These are phyloP conservation scores for Leuctra nigra DNA, from an alignment of 2,888 invertebrate species.

Conservation along the genomic window DNA sequence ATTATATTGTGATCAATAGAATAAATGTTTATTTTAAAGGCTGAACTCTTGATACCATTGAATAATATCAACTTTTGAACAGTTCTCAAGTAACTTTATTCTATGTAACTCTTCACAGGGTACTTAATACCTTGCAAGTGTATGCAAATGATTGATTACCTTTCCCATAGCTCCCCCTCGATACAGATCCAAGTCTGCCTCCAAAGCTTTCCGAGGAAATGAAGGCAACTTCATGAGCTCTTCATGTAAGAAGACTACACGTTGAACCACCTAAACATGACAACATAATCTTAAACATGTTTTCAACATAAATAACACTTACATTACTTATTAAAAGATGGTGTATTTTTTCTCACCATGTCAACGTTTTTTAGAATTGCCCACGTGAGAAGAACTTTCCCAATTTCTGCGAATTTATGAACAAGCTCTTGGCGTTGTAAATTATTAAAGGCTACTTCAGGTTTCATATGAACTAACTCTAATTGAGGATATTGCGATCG, in stretches of 20 bases:
- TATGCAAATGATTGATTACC: conserved; percentile 44
- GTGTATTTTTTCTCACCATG: no score
- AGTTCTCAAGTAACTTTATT: no score
- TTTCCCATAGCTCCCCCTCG: conserved; percentile 84
- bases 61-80: no score
- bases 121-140: no score
- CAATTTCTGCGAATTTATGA: conserved; percentile 94
- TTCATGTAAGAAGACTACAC: conserved; percentile 97
- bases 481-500: conserved; percentile 97
- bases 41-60: no score
- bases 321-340: no score
- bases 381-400: conserved; percentile 89
- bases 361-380: conserved; percentile 88
- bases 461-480: conserved; percentile 87
- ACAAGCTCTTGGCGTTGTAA: conserved; percentile 85
- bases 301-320: no score
- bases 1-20: no score
- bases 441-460: conserved; percentile 82
- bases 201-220: conserved; percentile 95
- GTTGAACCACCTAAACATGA: conserved; percentile 84
- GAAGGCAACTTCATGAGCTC: conserved; percentile 97
- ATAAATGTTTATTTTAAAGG: no score
- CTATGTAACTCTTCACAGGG: no score
- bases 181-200: conserved; percentile 91
- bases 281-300: no score